Evolutionary conservation across 2,113 vertebrate species (phyloP).

Genomic region (Sminthopsis crassicaudata): DNA sequence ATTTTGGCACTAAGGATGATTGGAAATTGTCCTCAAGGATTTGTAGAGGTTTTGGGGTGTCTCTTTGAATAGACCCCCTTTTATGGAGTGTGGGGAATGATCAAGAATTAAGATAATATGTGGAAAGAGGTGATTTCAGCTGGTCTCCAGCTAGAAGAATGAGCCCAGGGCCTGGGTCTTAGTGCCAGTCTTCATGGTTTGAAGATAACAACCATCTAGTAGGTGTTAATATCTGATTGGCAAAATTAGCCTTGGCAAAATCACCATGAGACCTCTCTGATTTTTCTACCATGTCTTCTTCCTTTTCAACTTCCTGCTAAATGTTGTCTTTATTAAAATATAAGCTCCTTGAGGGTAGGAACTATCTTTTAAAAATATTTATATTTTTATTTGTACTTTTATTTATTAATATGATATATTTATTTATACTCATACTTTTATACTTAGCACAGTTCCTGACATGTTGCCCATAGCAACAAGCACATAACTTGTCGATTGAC

Average conservation of each 20-base stretch:
- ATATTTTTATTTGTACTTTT: too few relatives aligned
- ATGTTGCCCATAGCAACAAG: background rate
- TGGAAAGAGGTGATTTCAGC: too few relatives aligned
- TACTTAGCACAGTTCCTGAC: background rate
- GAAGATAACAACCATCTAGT: background rate
- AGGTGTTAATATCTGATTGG: background rate
- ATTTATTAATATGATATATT: too few relatives aligned
- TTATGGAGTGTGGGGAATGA: too few relatives aligned
- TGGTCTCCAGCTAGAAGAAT: too few relatives aligned
- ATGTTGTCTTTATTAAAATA: background rate
- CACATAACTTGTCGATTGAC: background rate
- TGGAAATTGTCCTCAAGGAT: too few relatives aligned
- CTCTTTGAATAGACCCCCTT: too few relatives aligned
- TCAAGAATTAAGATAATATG: too few relatives aligned
- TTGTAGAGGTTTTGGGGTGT: too few relatives aligned
- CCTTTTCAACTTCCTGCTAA: background rate
- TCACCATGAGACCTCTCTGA: background rate
- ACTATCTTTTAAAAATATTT: background rate
- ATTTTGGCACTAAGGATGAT: too few relatives aligned
- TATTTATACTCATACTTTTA: background rate
- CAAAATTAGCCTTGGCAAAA: background rate
- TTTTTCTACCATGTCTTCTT: background rate
- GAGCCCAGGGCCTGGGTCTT: too few relatives aligned
- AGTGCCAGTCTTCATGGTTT: background rate
- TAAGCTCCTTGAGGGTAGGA: background rate